These are phyloP conservation scores for Pangasius djambal DNA, from an alignment of 2,797 vertebrate species.

Conservation along the genomic window DNA sequence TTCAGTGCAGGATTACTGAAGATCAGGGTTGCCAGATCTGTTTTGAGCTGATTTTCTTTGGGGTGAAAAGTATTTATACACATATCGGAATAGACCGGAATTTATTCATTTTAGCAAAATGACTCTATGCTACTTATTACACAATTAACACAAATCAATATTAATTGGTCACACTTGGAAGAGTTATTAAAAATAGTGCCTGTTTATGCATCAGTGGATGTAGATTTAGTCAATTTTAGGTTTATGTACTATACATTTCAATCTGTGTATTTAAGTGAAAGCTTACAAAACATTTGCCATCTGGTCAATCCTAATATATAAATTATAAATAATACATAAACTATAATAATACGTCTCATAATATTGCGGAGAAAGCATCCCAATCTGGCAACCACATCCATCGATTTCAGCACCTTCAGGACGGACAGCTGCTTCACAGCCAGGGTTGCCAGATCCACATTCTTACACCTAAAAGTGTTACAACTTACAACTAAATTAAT, in stretches of 20 bases:
- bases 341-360: neutral
- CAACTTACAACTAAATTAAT: too few relatives aligned
- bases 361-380: neutral
- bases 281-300: neutral
- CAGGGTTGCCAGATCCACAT: neutral
- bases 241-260: neutral
- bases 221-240: neutral
- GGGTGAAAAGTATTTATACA: too few relatives aligned
- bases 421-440: constrained; percentile 76
- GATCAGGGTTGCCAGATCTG: neutral
- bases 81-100: neutral
- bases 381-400: constrained; percentile 46
- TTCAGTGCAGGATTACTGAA: too few relatives aligned
- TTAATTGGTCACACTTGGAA: neutral
- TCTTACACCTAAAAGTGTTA: rapidly evolving
- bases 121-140: neutral
- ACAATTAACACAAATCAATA: neutral
- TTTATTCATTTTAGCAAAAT: neutral
- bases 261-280: neutral
- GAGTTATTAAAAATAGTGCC: neutral
- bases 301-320: neutral
- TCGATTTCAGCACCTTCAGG: constrained; percentile 83
- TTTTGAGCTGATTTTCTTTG: neutral
- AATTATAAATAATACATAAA: too few relatives aligned
- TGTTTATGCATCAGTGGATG: neutral